These are phyloP conservation scores for Standfussiana lucernea DNA, from an alignment of 2,888 invertebrate species.

Conservation along the genomic window DNA sequence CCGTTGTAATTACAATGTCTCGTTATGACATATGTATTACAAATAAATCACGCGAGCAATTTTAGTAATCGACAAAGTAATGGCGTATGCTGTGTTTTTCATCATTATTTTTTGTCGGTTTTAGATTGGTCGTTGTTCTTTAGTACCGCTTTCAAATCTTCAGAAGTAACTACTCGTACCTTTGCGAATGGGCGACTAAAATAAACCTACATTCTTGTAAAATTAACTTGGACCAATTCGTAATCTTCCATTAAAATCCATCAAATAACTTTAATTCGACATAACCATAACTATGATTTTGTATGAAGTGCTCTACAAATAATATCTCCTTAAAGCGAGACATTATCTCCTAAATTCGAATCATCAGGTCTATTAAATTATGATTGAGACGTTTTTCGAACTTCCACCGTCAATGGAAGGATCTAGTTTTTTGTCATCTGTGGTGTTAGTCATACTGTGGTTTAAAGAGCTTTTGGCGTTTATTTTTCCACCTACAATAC, in stretches of 20 bases:
- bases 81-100: neutral
- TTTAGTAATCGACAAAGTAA: constrained; percentile 3
- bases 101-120: constrained; percentile 2
- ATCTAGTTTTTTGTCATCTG: constrained; percentile 18
- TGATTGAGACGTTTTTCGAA: constrained; percentile 59
- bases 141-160: neutral
- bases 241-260: neutral
- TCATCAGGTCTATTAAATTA: constrained; percentile 29
- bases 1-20: constrained; percentile 43
- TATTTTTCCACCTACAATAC: neutral
- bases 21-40: constrained; percentile 26
- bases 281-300: neutral
- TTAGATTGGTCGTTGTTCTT: neutral
- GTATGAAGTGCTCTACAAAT: constrained; percentile 19
- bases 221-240: too few species aligned
- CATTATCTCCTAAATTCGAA: constrained; percentile 11
- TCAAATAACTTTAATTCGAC: neutral
- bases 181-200: neutral
- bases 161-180: neutral
- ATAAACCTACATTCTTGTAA: neutral
- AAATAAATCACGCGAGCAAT: constrained; percentile 43
- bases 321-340: constrained; percentile 3
- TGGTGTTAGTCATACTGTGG: constrained; percentile 28
- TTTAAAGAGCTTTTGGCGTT: neutral
- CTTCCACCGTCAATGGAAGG: constrained; percentile 26